These are phyloP conservation scores for Agelas oroides DNA, from an alignment of 37 sponge, comb jelly and placozoan species.

Conservation along the genomic window DNA sequence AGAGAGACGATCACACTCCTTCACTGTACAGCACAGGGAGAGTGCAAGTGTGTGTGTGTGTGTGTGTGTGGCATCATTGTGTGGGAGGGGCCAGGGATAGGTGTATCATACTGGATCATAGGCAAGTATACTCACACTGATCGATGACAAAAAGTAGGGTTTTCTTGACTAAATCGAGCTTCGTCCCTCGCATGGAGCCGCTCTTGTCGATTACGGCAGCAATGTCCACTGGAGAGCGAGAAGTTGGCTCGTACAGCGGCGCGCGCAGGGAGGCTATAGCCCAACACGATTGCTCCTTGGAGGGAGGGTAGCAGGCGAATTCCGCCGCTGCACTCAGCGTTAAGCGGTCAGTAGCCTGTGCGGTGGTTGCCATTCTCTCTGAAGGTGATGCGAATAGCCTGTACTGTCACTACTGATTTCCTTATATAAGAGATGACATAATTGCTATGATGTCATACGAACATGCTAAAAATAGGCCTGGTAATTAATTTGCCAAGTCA, in stretches of 20 bases:
- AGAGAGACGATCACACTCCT: constrained; percentile 79
- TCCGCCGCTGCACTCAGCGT: constrained; percentile 36
- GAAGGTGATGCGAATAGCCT: too few species aligned
- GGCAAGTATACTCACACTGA: constrained; percentile 87
- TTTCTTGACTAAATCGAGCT: constrained; percentile 84
- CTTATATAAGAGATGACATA: too few species aligned
- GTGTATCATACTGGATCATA: too few species aligned
- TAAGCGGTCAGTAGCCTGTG: neutral
- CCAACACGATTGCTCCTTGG: constrained; percentile 66
- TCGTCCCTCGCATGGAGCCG: constrained; percentile 86
- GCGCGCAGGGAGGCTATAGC: constrained; percentile 75
- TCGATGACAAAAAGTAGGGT: constrained; percentile 89
- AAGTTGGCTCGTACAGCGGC: constrained; percentile 81
- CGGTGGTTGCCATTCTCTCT: too few species aligned
- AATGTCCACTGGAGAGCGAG: constrained; percentile 83
- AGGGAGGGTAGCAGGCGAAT: constrained; percentile 61
- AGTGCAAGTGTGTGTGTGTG: too few species aligned
- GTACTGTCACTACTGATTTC: too few species aligned
- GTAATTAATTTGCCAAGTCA: too few species aligned
- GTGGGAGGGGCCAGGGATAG: too few species aligned
- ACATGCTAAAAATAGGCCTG: too few species aligned
- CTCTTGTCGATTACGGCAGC: constrained; percentile 93
- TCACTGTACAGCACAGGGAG: constrained; percentile 45
- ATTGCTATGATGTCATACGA: too few species aligned
- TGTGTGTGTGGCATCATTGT: too few species aligned